Percentiles rank a stretch among this genome's conserved stretches.
phyloP scores from a whole-genome alignment of 2,888 invertebrate genomes.

The Cataglyphis albicans region DNA sequence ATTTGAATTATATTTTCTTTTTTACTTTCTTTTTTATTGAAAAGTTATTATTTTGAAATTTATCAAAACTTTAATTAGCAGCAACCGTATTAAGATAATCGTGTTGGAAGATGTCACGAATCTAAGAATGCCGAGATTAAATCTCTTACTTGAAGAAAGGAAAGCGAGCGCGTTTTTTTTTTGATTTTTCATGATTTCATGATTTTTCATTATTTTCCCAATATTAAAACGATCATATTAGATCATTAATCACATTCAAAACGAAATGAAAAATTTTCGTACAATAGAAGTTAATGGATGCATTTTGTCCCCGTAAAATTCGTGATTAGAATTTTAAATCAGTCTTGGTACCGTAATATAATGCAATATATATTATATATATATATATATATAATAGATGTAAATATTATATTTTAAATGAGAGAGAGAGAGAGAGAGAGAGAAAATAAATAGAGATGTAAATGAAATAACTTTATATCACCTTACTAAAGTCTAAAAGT shows the following conservation, averaged over 20 bases:
- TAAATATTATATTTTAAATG: neutral
- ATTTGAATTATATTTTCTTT: neutral
- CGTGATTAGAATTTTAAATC: slow-evolving; percentile 21
- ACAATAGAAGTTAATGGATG: slow-evolving; percentile 3
- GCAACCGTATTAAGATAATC: neutral
- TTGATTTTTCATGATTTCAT: slow-evolving; percentile 12
- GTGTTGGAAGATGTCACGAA: slow-evolving; percentile 16
- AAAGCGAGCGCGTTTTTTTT: neutral
- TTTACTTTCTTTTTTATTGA: neutral
- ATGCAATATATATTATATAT: neutral
- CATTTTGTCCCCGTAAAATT: neutral
- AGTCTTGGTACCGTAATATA: slow-evolving; percentile 2
- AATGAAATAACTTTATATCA: slow-evolving; percentile 8
- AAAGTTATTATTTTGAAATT: slow-evolving; percentile 1
- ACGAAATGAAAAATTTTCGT: neutral
- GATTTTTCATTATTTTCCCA: slow-evolving; percentile 13
- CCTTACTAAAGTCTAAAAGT: neutral
- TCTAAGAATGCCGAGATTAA: neutral
- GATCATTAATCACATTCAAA: neutral
- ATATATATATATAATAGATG: neutral
- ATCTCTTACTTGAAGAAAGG: neutral
- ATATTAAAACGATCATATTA: slow-evolving; percentile 9
- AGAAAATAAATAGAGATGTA: neutral
- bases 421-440: neutral
- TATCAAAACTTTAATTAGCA: slow-evolving; percentile 14